These are phyloP conservation scores for Eupeodes latifasciatus DNA, from an alignment of 2,888 invertebrate species.

Conservation along the genomic window DNA sequence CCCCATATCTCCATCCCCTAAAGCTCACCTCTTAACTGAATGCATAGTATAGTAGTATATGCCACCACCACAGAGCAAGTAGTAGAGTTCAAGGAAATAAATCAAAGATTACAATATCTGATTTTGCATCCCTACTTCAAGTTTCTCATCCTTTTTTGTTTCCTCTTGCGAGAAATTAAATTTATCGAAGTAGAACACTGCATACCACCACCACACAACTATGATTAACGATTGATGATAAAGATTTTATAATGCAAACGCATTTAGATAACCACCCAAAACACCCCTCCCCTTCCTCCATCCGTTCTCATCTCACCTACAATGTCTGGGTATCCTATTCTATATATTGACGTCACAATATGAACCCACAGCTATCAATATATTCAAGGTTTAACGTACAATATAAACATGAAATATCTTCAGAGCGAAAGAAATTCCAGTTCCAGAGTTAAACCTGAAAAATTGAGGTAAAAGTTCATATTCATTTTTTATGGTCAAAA, in stretches of 20 bases:
- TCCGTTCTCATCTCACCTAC: neutral
- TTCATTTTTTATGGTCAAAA: slow-evolving; percentile 42
- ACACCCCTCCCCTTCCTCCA: no score
- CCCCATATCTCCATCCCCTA: no score
- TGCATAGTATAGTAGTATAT: neutral
- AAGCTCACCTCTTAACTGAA: neutral
- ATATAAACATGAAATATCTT: slow-evolving; percentile 14
- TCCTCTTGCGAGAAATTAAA: slow-evolving; percentile 47
- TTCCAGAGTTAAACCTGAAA: slow-evolving; percentile 17
- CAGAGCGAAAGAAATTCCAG: neutral
- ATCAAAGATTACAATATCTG: slow-evolving; percentile 38
- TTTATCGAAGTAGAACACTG: slow-evolving; percentile 31
- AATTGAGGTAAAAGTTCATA: slow-evolving; percentile 39
- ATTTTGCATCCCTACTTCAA: slow-evolving; percentile 33
- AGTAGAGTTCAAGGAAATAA: slow-evolving; percentile 36
- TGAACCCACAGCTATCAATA: neutral
- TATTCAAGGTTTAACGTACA: slow-evolving; percentile 15
- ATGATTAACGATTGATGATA: slow-evolving; percentile 53
- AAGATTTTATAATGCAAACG: slow-evolving; percentile 32
- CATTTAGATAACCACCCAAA: neutral
- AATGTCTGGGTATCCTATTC: neutral
- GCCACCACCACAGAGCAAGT: neutral
- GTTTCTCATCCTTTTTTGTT: neutral
- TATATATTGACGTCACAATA: neutral
- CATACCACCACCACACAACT: neutral